Evolutionary conservation across 2,797 vertebrate species (phyloP), one percentile per base, ranked within the genome.

Genomic region (Astyanax mexicanus): DNA sequence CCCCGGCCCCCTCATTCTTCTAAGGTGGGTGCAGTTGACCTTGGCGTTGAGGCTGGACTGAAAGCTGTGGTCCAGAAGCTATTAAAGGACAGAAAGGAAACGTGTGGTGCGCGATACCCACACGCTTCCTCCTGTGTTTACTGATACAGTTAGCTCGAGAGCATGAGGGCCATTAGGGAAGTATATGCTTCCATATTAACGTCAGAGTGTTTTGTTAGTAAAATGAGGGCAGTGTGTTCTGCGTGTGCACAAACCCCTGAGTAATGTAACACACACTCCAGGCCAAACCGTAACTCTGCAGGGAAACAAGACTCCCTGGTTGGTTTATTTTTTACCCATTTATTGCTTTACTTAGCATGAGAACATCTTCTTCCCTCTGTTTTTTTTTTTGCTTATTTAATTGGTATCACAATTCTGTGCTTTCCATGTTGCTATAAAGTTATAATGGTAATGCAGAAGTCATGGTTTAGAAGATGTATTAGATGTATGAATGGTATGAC

Each of bases 1-100:
- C n/a, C n/a, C n/a, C n/a, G n/a, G n/a, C n/a, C n/a, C n/a, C 13
- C 17, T n/a, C 19, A 58, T 73, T 74, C 75, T 84, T 77, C 49
- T 82, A 61, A 35, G 75, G 70, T 74, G 72, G n/a, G n/a, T 15
- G n/a, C 52, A 8, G 35, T 13, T 6, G 32, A 35, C 10, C 64
- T 19, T 52, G 19, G 51, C n/a, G n/a, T n/a, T n/a, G n/a, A n/a
- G n/a, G n/a, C 19, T 25, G 21, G 6, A 19, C n/a, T 40, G 4
- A 40, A 64, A 2, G 12, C 2, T 13, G 23, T 8, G 17, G 12
- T 64, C 47, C 45, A 23, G 23, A 54, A 52, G 40, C 15, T 11
- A 38, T 17, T 21, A 15, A 72, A 25, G n/a, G 27, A 11, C 40
- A 47, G 19, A 25, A 12, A 73, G 12, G 40, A 42, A 64, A 25